Base-by-base conservation (phyloP, 2,113 vertebrate species). In the Cheilinus undulatus region DNA sequence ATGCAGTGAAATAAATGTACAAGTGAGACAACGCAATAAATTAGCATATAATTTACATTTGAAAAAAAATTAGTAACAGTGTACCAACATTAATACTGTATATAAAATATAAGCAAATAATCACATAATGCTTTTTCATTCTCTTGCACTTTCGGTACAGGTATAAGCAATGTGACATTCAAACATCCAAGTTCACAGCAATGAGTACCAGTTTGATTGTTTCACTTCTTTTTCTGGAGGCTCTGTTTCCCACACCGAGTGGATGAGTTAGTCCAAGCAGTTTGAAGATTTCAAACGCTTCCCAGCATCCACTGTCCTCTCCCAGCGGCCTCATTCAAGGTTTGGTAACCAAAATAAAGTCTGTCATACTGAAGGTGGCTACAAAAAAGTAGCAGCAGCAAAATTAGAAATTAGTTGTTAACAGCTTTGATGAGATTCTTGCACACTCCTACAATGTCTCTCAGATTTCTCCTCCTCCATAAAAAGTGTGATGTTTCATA, bases 21-120 rank as follows among this genome's bases (percentile, higher is more conserved):
- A 95, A 90, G 95, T 97, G 96, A 96, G 95, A 95, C 95, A 94
- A 93, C 86, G 94, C 94, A 99, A 98, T 98, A 99, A 99, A 99
- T 99, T 97, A 99, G 95, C 95, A 97, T 97, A 98, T 97, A 96
- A 99, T 96, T 98, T 97, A 98, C 97, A 97, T 95, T 95, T 95
- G 94, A 89, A 92, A 95, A 95, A 93, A 94, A 95, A 93, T 94
- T 93, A 93, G 95, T 95, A 98, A 97, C 96, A 98, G 96, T 97
- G 97, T 97, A 97, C 94, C 95, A 93, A 97, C 96, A 98, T 95
- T 97, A 97, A 97, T 97, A 98, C 95, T 95, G 94, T 95, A 93
- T 96, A 98, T 95, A 98, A 97, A 97, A 98, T 96, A 96, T 94
- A 98, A 94, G 95, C 93, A 96, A 96, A 94, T 96, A 96, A 95